Evolutionary conservation across 2,888 invertebrate genomes (phyloP), one percentile per base, ranked within the genome.

Genomic region (Epistrophe grossulariae): DNA sequence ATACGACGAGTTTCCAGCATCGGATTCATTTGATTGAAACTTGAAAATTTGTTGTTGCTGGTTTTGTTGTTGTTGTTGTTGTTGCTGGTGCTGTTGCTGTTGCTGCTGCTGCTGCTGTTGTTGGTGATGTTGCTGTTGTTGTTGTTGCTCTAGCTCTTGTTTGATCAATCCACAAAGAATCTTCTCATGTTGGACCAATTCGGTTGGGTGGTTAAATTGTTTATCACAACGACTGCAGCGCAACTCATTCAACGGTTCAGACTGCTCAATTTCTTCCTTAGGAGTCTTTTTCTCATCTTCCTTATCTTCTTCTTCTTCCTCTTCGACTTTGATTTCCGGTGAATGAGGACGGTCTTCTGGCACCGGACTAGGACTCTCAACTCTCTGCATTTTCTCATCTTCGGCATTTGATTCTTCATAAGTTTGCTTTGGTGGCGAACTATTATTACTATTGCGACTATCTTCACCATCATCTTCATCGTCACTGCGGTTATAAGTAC

Each of bases 171-270:
- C 94, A 89, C 95, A 95, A 28, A 94, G 91, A 72, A 95, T 94
- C 90, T 95, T 96, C 90, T 97, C 97, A 90, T 97, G 97, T 89
- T 96, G 96, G 89, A 96, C 93, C 79, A 96, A 92, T 84, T 95
- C 95, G 55, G 94, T 94, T 88, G 94, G 94, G 89, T 94, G 94
- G 87, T 93, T 94, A 89, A 95, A 96, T 43, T 92, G 92, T 88
- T 94, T 94, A 89, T 94, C 94, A 91, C 96, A 96, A 89, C 94
- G 94, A 66, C 92, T 91, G 92, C 96, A 96, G 84, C 93, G 94
- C 72, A 94, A 91, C 3, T 91, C 90, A 13, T 78, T 70, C 10
- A 70, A 9, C 31, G 78, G n/a, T 13, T 60, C 38, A 62, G 55
- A 24, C 40, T 38, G 45, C 48, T 73, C 88, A 13, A 88, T 77